Evolutionary conservation across 2,888 invertebrate genomes (phyloP), one percentile per base, ranked within the genome.

Genomic region (Caenorhabditis doughertyi): DNA sequence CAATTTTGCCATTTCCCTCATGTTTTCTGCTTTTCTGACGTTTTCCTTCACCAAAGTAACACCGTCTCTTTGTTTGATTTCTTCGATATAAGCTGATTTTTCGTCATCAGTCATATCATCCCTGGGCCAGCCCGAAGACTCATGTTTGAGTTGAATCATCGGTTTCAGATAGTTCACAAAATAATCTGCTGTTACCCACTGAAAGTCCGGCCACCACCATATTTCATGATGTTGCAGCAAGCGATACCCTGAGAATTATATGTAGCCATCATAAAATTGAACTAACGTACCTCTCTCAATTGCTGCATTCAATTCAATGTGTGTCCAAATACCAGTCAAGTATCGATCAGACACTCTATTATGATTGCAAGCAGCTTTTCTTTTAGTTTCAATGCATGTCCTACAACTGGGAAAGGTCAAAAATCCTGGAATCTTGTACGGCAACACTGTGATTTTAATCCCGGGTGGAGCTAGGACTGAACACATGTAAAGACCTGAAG

Each of bases 341-440:
- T 55, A 55, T 29, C 55, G 55, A n/a, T 55, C 29, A 0, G 55
- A 29, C 2, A 55, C n/a, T 16, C 29, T 55, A 7, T 55, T n/a
- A n/a, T 55, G 55, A 1, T 1, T 55, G 13, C 55, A 55, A 1
- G 27, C 27, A 55, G 1, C 0, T 3, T 55, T 25, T 16, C 13
- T 2, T 29, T 29, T 55, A 2, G 4, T 29, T 8, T 55, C 55
- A 16, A 55, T 29, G 16, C 55, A 55, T 29, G 55, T 16, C 29
- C 55, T 27, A 55, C 55, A 55, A n/a, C 27, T 55, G n/a, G 55
- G 55, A 25, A 55, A 55, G 16, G 55, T 55, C 25, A 55, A 25
- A 13, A 29, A 55, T 4, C 55, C 55, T 25, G 55, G 55, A 3
- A 55, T 55, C 25, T 55, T 55, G 29, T 55, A 55, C 1, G 55